phyloP scores from a whole-genome alignment of 2,888 invertebrate species.

The Lottia gigantea region DNA sequence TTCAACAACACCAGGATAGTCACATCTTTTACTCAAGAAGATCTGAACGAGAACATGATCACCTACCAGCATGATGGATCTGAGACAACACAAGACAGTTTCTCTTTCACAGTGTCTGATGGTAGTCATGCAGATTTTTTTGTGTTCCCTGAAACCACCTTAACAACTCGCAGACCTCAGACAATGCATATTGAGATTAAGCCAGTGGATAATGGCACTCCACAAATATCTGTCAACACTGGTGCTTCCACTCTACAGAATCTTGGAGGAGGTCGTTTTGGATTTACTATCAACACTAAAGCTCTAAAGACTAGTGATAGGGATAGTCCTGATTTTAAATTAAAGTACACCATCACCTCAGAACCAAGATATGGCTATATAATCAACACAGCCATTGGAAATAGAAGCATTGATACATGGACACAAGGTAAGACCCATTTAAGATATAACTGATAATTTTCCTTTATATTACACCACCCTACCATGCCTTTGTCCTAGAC shows the following conservation, averaged over 20 bases:
- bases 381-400: constrained; percentile 48
- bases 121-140: constrained; percentile 65
- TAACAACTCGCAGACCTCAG: constrained; percentile 57
- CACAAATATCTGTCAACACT: constrained; percentile 57
- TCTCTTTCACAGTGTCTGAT: constrained; percentile 65
- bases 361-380: constrained; percentile 60
- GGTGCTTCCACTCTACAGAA: constrained; percentile 56
- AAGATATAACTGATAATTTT: too few relatives aligned
- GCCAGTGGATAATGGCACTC: constrained; percentile 65
- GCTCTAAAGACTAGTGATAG: constrained; percentile 58
- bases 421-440: constrained; percentile 63
- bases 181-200: constrained; percentile 61
- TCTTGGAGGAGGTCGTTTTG: constrained; percentile 49
- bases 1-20: constrained; percentile 53
- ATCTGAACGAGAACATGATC: constrained; percentile 61
- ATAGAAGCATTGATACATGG: constrained; percentile 56
- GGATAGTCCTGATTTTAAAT: constrained; percentile 56
- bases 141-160: constrained; percentile 59
- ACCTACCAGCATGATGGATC: constrained; percentile 68
- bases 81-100: constrained; percentile 62
- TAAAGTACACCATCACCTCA: constrained; percentile 55
- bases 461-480: too few relatives aligned
- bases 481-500: too few relatives aligned
- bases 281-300: constrained; percentile 55
- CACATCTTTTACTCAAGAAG: constrained; percentile 61